phyloP scores from a whole-genome alignment of 2,113 vertebrate species.

The Dicerorhinus sumatrensis region DNA sequence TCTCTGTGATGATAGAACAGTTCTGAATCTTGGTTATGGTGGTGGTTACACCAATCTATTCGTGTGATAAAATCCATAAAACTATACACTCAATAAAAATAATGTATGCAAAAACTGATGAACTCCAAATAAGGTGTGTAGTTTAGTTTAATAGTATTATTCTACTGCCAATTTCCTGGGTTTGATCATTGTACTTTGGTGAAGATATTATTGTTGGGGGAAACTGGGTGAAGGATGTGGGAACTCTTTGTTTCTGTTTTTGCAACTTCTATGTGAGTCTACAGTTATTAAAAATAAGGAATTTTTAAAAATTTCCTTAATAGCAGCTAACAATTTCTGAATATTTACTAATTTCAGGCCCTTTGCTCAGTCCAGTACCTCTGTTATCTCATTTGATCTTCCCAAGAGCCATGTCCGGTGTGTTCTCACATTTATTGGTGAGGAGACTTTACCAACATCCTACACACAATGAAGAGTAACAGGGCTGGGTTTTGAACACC shows the following conservation, averaged over 20 bases:
- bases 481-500: not conserved
- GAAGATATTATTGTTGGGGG: not conserved
- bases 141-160: not conserved
- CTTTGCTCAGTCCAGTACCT: not conserved
- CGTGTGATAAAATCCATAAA: not conserved
- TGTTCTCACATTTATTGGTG: not conserved
- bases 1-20: not conserved
- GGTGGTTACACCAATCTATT: not conserved
- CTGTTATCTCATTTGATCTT: not conserved
- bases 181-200: not conserved
- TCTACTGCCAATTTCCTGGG: not conserved
- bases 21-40: not conserved
- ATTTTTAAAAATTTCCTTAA: not conserved
- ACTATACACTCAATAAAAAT: not conserved
- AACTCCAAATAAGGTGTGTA: not conserved
- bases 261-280: not conserved
- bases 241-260: not conserved
- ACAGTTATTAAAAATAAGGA: not conserved
- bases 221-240: too few species aligned
- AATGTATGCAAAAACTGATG: not conserved
- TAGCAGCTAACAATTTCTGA: not conserved
- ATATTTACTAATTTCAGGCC: not conserved
- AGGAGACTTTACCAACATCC: not conserved
- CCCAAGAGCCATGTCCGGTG: too few species aligned
- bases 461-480: not conserved